Evolutionary conservation across 2,888 invertebrate genomes (phyloP), one percentile per base, ranked within the genome.

Genomic region (Ferrisia virgata): DNA sequence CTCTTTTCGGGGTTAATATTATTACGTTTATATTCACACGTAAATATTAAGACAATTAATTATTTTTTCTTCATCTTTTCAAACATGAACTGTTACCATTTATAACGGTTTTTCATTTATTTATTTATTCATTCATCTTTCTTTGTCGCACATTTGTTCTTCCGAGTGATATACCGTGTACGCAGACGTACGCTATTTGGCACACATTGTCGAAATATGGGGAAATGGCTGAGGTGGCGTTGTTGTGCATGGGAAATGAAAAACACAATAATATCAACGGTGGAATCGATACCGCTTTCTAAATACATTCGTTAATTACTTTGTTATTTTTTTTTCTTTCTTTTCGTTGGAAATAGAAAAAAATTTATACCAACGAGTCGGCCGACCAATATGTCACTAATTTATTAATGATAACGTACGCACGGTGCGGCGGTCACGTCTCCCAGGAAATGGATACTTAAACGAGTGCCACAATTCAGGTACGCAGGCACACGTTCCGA

Each of bases 391-490:
- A 31, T 79, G 79, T 28, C 47, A 79, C 79, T 82, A 82, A 82
- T 82, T 81, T 81, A 81, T 81, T 82, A 72, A 82, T 76, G 40
- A 43, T 1, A 40, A 40, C 22, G 36, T 31, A 39, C 31, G 31
- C 31, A 36, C 18, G n/a, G n/a, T n/a, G 47, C 53, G 18, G 25
- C 31, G 36, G 18, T 22, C 6, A n/a, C 64, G n/a, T 69, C n/a
- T 22, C 69, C 31, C 76, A 82, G 82, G 82, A 82, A 82, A 82
- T 72, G 43, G 82, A 82, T 82, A 82, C 82, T 82, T 82, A n/a
- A 40, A 40, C 82, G 43, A 43, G 69, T 69, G 82, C 82, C 82
- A 64, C 43, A 43, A 69, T 47, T 82, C 82, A 43, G 69, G 33
- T 58, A 53, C 47, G 18, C 40, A 43, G 43, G 69, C 82, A 58